phyloP scores from a whole-genome alignment of 1,140 invertebrate species.

The Drosophila parabipectinata region DNA sequence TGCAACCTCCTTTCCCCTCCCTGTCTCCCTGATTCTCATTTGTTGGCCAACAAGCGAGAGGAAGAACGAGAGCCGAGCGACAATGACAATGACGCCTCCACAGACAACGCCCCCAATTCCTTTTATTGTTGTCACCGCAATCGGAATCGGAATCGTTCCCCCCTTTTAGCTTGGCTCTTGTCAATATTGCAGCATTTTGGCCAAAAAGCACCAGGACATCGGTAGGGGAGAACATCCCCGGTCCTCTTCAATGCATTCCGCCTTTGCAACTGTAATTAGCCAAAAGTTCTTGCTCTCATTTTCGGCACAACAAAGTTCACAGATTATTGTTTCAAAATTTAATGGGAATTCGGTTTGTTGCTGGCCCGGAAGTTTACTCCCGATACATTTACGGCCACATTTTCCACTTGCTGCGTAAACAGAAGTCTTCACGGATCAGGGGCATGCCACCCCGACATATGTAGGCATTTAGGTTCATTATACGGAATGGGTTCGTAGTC shows the following conservation, averaged over 20 bases:
- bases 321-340: constrained; percentile 33
- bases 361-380: constrained; percentile 7
- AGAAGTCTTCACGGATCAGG: background rate
- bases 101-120: constrained; percentile 42
- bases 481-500: background rate
- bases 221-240: background rate
- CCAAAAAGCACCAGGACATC: background rate
- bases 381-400: background rate
- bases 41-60: constrained; percentile 48
- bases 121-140: constrained; percentile 70
- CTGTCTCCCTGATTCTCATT: constrained; percentile 37
- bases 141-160: constrained; percentile 52
- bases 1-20: constrained; percentile 11
- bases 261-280: constrained; percentile 49
- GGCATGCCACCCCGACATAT: background rate
- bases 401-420: background rate
- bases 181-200: constrained; percentile 52
- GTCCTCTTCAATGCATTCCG: constrained; percentile 12
- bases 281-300: constrained; percentile 36
- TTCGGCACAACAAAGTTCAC: constrained; percentile 22
- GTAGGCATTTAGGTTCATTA: no score
- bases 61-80: constrained; percentile 4
- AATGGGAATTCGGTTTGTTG: constrained; percentile 19
- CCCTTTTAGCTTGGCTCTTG: constrained; percentile 28
- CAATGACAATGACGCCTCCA: constrained; percentile 54